These are phyloP conservation scores for Sabellastarte sp. DNA, from an alignment of 2,888 invertebrate genomes.

Conservation along the genomic window DNA sequence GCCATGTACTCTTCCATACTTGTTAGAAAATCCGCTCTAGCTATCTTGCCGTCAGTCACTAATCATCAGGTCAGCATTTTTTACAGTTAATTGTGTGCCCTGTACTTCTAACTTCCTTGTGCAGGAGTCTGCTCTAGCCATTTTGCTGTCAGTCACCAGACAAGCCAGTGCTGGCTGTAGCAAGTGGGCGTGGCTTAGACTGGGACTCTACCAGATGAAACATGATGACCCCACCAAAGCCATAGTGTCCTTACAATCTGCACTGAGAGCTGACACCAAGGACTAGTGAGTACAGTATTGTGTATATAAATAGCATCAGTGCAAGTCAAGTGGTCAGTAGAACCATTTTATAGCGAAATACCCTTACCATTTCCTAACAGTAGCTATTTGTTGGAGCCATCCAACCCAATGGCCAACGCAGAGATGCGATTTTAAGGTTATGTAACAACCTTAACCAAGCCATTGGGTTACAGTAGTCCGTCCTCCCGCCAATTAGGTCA, in stretches of 20 bases:
- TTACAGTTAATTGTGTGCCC: no score
- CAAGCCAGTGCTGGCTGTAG: conserved; percentile 57
- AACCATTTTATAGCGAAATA: no score
- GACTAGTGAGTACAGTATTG: conserved; percentile 70
- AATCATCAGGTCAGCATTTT: no score
- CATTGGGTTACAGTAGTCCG: no score
- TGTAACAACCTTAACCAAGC: no score
- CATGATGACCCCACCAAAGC: conserved; percentile 74
- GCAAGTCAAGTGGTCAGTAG: no score
- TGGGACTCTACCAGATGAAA: conserved; percentile 79
- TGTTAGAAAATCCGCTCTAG: conserved; percentile 55
- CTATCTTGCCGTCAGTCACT: conserved; percentile 65
- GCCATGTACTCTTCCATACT: background rate
- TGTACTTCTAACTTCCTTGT: conserved; percentile 4
- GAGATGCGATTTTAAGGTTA: no score
- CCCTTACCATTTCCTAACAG: no score
- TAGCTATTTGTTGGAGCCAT: no score
- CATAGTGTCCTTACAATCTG: conserved; percentile 72
- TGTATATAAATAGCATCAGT: no score
- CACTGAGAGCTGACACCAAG: conserved; percentile 62
- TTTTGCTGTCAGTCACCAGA: conserved; percentile 65
- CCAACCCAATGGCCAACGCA: no score
- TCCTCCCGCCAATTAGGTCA: no score
- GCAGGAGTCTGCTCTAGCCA: conserved; percentile 59
- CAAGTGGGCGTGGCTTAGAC: conserved; percentile 79